Evolutionary conservation across 2,888 invertebrate species (phyloP).

Genomic region (Troides oblongomaculatus): DNA sequence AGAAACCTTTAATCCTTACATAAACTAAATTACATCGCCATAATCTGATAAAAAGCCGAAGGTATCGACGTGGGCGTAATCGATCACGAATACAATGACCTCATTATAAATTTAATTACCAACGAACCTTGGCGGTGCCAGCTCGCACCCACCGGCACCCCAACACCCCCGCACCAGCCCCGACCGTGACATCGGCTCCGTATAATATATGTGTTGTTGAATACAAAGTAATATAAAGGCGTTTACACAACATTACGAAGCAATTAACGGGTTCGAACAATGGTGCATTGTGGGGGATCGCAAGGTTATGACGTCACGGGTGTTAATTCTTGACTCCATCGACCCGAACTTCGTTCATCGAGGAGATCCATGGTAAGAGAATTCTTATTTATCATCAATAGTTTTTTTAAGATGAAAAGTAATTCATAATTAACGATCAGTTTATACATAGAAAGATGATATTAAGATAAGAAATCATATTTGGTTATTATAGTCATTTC

Average conservation of each 20-base stretch:
- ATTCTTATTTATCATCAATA: slow-evolving; percentile 23
- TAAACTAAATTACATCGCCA: no score
- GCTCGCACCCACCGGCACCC: slow-evolving; percentile 1
- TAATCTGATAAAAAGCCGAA: not conserved
- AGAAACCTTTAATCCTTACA: no score
- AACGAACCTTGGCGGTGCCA: not conserved
- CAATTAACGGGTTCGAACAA: slow-evolving; percentile 53
- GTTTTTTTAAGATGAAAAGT: no score
- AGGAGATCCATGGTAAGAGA: slow-evolving; percentile 23
- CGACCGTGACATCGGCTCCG: slow-evolving; percentile 14
- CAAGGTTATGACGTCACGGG: slow-evolving; percentile 40
- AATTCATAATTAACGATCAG: no score
- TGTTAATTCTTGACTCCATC: slow-evolving; percentile 50
- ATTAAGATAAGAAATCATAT: no score
- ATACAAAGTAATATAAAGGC: slow-evolving; percentile 23
- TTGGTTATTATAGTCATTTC: no score
- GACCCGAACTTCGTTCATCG: slow-evolving; percentile 23
- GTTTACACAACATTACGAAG: slow-evolving; percentile 32
- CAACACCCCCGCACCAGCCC: slow-evolving; percentile 10
- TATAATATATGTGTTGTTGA: slow-evolving; percentile 21
- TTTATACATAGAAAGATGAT: no score
- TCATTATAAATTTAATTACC: slow-evolving; percentile 3
- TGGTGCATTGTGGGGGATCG: slow-evolving; percentile 43
- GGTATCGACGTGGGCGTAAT: slow-evolving; percentile 1
- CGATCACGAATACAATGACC: not conserved